phyloP scores from a whole-genome alignment of 2,888 invertebrate species.

The Epistrophe grossulariae region DNA sequence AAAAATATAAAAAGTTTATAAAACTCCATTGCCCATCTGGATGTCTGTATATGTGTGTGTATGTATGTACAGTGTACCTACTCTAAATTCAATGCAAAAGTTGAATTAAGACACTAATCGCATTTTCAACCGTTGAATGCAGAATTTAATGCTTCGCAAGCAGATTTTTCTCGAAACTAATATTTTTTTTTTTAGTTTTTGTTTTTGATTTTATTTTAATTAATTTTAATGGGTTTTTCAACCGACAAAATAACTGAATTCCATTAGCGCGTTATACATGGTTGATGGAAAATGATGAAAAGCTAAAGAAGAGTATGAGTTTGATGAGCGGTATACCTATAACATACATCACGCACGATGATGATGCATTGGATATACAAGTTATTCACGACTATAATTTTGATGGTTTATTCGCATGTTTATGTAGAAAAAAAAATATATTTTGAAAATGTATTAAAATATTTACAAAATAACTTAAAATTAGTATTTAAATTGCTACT shows the following conservation, averaged over 20 bases:
- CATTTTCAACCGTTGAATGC: slow-evolving; percentile 54
- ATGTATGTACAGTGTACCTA: not conserved
- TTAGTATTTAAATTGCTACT: not conserved
- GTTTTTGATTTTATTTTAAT: slow-evolving; percentile 40
- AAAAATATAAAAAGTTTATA: slow-evolving; percentile 20
- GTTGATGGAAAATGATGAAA: slow-evolving; percentile 9
- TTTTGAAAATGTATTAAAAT: not conserved
- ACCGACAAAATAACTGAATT: slow-evolving; percentile 67
- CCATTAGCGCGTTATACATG: slow-evolving; percentile 47
- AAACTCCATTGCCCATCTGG: slow-evolving; percentile 2
- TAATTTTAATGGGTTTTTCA: slow-evolving; percentile 66
- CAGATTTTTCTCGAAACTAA: slow-evolving; percentile 36
- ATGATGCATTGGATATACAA: not conserved
- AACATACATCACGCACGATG: not conserved
- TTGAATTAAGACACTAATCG: slow-evolving; percentile 63
- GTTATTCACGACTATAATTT: not conserved
- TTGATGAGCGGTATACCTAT: not conserved
- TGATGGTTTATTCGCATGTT: not conserved
- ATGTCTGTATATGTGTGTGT: not conserved
- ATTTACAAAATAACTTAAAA: not conserved
- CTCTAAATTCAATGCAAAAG: slow-evolving; percentile 44
- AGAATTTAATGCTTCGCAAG: slow-evolving; percentile 50
- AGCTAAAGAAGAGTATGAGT: not conserved
- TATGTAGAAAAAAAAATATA: not conserved
- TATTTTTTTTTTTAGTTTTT: slow-evolving; percentile 11